Base-by-base conservation (phyloP, 2,113 vertebrate genomes). In the Saimiri boliviensis region DNA sequence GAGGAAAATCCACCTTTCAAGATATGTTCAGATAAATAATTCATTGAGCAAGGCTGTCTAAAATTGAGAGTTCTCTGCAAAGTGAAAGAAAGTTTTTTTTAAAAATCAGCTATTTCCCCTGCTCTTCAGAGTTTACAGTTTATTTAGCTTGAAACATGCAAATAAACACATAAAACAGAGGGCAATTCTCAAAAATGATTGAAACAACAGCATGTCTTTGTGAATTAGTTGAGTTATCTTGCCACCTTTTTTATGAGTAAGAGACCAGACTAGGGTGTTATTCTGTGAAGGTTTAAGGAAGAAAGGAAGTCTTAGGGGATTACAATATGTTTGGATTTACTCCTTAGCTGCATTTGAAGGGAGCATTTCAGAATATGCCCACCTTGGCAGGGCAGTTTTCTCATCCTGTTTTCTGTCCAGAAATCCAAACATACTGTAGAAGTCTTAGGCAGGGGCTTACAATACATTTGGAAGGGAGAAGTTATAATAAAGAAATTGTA, bases 11-110 rank as follows among this genome's bases (percentile, higher is more conserved):
- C 54, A 66, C 74, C 82, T 94, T 95, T 81, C 16, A 80, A 88
- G 76, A 56, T 77, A 63, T 58, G 27, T 71, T 84, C 81, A 81
- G 37, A 91, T 95, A 87, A 95, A 94, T 96, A 94, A 96, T 93
- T 94, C 76, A 97, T 77, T 85, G 49, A 91, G 52, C 52, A 77
- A 81, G 23, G 14, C 54, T 95, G 60, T 84, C 49, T 91, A 76
- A 93, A 94, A 45, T 37, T 80, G 19, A 58, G 32, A 94, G 32
- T 84, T 93, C 42, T 93, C 89, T 92, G 16, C 6, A 60, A 96
- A 95, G 27, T 70, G 5, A n/a, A 23, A 91, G 68, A 56, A 89
- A 49, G 32, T 88, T 88, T 88, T 88, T 88, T 56, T 47, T 12
- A 12, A 68, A 94, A 76, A 40, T 40, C 23, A 90, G 21, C 79